Percentiles rank a stretch among this genome's conserved stretches.
Evolutionary conservation across 2,888 invertebrate genomes (phyloP).

Genomic region (Lasioglossum figueresi): DNA sequence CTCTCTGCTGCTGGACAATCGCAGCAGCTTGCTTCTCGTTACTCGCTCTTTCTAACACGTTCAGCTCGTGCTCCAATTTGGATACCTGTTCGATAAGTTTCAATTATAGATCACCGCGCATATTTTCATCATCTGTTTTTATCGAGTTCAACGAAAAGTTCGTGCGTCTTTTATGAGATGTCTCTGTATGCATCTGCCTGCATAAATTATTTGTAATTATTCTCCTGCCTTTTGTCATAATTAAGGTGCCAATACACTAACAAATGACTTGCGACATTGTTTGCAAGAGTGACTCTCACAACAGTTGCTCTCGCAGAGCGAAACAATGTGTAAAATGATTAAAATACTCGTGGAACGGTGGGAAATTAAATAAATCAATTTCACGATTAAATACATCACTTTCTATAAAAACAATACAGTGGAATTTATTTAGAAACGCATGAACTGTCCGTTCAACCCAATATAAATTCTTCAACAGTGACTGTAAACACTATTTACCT

Average conservation of each 20-base stretch:
- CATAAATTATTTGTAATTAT: not conserved
- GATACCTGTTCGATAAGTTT: conserved; percentile 83
- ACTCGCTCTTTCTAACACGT: conserved; percentile 89
- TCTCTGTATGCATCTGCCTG: too few species aligned
- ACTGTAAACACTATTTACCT: conserved; percentile 84
- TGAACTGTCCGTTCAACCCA: not conserved
- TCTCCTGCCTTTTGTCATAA: not conserved
- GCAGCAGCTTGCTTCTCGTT: conserved; percentile 87
- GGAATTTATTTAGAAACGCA: too few species aligned
- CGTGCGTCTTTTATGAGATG: not conserved
- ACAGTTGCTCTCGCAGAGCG: too few species aligned
- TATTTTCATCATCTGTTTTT: not conserved
- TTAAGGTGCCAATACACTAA: too few species aligned
- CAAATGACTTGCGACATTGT: too few species aligned
- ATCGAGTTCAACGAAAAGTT: not conserved
- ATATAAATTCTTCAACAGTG: too few species aligned
- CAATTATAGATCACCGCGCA: not conserved
- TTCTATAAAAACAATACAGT: too few species aligned
- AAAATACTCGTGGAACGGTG: too few species aligned
- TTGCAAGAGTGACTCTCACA: too few species aligned
- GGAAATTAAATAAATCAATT: too few species aligned
- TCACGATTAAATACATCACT: too few species aligned
- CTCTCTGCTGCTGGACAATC: conserved; percentile 83
- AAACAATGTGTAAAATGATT: too few species aligned
- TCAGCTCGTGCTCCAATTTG: conserved; percentile 91